Conservation (phyloP, 2,113 vertebrate species). For the Charina bottae region DNA sequence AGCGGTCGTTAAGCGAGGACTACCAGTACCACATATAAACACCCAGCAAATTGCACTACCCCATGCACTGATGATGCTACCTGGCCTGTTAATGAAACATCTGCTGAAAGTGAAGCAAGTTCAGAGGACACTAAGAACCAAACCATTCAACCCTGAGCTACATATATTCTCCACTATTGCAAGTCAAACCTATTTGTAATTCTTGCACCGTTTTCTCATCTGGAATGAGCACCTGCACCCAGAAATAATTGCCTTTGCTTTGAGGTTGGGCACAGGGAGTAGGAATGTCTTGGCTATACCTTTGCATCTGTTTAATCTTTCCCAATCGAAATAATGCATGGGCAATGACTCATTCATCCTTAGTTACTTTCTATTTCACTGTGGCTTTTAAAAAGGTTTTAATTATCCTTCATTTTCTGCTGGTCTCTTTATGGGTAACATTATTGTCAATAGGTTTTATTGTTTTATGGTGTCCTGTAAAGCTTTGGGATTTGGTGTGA, state of each 20-base stretch:
- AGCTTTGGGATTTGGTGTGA: neutral
- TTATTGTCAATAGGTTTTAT: neutral
- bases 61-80: neutral
- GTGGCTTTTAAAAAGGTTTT: neutral
- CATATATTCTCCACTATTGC: neutral
- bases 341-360: neutral
- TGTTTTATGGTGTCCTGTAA: neutral
- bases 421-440: neutral
- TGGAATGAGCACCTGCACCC: neutral
- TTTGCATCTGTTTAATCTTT: neutral
- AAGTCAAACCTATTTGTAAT: neutral
- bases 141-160: neutral
- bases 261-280: neutral
- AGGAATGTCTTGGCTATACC: neutral
- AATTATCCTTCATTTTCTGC: neutral
- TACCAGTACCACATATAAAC: neutral
- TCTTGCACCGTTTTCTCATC: neutral
- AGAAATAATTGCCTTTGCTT: neutral
- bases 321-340: neutral
- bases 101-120: neutral
- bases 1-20: no score
- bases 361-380: neutral
- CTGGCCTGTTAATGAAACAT: neutral
- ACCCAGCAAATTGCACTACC: neutral
- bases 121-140: neutral